phyloP scores from a whole-genome alignment of 2,888 invertebrate genomes.

The Ernsta delagoae region DNA sequence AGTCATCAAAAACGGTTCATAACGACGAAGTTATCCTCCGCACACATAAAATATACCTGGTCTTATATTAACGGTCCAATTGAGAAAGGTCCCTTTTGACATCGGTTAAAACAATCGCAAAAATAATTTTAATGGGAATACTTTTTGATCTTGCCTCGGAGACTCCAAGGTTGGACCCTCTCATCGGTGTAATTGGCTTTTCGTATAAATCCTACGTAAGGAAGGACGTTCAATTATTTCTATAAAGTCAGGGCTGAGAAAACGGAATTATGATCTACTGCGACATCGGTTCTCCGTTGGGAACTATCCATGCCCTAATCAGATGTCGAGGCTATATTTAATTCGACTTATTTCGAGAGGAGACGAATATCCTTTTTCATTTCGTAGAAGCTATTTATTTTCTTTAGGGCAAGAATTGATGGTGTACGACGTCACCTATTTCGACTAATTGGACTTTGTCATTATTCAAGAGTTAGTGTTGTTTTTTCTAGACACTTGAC shows the following conservation, averaged over 20 bases:
- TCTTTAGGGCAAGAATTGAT: neutral
- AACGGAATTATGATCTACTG: slow-evolving; percentile 31
- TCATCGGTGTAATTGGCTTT: neutral
- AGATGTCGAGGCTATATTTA: slow-evolving; percentile 16
- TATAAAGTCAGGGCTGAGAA: slow-evolving; percentile 13
- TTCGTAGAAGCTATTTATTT: neutral
- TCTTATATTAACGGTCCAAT: too few species aligned
- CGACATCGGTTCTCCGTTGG: slow-evolving; percentile 23
- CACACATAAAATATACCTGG: too few species aligned
- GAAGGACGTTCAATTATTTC: slow-evolving; percentile 24
- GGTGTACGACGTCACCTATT: neutral
- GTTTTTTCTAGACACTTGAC: too few species aligned
- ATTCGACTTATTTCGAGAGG: slow-evolving; percentile 19
- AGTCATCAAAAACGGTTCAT: too few species aligned
- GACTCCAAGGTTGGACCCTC: neutral
- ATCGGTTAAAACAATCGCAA: neutral
- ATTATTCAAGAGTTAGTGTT: neutral
- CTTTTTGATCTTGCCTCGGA: neutral
- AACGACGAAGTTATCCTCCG: too few species aligned
- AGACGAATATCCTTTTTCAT: slow-evolving; percentile 14
- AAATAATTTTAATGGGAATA: neutral
- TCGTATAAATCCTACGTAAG: slow-evolving; percentile 15
- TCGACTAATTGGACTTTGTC: too few species aligned
- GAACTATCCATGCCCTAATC: slow-evolving; percentile 22
- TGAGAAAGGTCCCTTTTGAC: too few species aligned